A percentile compares a stretch with the other conserved stretches of the same genome.
Evolutionary conservation across 2,888 invertebrate species (phyloP).

Genomic region (Heliconius ismenius): DNA sequence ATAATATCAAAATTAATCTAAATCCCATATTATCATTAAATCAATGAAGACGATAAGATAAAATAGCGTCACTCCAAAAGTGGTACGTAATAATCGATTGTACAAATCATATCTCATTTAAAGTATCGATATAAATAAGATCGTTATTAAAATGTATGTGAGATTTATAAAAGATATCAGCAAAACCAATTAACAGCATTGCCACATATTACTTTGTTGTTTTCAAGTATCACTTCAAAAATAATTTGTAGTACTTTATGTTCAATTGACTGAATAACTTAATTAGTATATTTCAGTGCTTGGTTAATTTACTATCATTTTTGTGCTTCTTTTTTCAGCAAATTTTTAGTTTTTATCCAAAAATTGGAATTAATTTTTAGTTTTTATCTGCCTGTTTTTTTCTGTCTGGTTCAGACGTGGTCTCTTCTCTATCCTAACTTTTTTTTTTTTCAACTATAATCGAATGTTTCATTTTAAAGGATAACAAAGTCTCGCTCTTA

Average conservation of each 20-base stretch:
- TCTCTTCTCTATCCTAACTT: too few species aligned
- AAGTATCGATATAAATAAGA: not conserved
- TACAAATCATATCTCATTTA: conserved; percentile 2
- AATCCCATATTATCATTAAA: not conserved
- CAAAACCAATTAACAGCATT: not conserved
- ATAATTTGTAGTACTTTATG: not conserved
- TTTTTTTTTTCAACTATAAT: too few species aligned
- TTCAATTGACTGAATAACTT: not conserved
- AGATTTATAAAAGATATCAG: conserved; percentile 1
- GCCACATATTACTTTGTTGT: conserved; percentile 3
- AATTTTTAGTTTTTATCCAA: too few species aligned
- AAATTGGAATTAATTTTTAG: too few species aligned
- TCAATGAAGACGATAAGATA: not conserved
- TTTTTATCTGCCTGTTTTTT: too few species aligned
- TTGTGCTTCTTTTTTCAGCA: too few species aligned
- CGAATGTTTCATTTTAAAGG: too few species aligned
- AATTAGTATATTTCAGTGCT: not conserved
- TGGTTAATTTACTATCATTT: not conserved
- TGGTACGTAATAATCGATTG: conserved; percentile 7
- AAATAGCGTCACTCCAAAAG: not conserved
- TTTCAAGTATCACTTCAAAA: not conserved
- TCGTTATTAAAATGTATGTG: not conserved
- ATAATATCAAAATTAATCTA: not conserved
- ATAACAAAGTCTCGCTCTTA: too few species aligned
- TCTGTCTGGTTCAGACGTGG: too few species aligned